Percentiles rank a stretch among this genome's conserved stretches.
Conservation (phyloP, 2,113 vertebrate species). For the Pitta sordida region DNA sequence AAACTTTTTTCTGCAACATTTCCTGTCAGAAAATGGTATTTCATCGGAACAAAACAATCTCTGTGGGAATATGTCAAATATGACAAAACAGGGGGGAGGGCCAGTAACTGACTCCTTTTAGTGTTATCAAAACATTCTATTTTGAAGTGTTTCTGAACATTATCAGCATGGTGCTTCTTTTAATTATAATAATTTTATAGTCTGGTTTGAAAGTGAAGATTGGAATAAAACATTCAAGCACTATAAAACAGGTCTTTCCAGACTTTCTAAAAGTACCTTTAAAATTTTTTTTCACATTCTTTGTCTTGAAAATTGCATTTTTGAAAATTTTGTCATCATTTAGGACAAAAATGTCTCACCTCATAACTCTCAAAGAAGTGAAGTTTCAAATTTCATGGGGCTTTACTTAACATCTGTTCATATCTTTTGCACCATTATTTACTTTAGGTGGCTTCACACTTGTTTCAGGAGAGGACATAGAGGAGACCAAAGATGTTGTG, state of each 20-base stretch:
- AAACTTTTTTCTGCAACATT: neutral
- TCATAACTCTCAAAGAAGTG: neutral
- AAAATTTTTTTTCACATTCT: neutral
- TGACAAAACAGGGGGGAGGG: neutral
- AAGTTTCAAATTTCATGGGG: neutral
- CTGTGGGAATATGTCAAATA: neutral
- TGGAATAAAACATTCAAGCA: neutral
- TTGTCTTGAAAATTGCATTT: neutral
- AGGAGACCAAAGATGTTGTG: neutral
- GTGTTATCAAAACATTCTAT: neutral
- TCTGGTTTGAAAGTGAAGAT: neutral
- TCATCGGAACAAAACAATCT: neutral
- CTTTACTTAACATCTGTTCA: neutral
- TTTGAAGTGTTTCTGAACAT: neutral
- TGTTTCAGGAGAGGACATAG: neutral
- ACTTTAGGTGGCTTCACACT: neutral
- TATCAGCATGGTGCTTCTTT: neutral
- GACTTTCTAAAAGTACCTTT: neutral
- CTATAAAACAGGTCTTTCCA: neutral
- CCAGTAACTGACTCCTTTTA: neutral
- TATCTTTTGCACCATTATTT: neutral
- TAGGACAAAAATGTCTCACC: neutral
- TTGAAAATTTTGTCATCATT: neutral
- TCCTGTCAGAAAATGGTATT: neutral
- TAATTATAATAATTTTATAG: constrained; percentile 6